Evolutionary conservation across 2,888 invertebrate species (phyloP), one percentile per base, ranked within the genome.

Genomic region (Graphium colonna): DNA sequence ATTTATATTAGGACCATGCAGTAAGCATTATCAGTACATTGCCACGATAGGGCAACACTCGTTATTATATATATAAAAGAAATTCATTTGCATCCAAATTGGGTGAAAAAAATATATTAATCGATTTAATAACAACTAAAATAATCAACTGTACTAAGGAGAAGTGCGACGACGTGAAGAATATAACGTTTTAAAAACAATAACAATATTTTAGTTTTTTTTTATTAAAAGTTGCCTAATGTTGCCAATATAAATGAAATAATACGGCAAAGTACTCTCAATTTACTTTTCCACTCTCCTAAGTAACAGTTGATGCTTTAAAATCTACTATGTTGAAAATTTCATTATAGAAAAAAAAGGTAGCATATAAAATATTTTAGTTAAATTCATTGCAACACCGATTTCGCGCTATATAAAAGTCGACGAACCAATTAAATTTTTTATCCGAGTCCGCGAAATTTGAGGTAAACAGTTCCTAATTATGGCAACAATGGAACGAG

Each of bases 401-500:
- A 33, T 46, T 46, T 51, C 45, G 49, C 51, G 42, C 21, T 45
- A 36, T 18, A 42, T 45, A 16, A 50, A 9, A 31, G 5, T 10
- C 31, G 8, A 31, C 31, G 5, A 21, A 21, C 21, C 21, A 31
- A 31, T 31, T 10, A 10, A 5, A 7, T 31, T 45, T 51, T 54
- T 48, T 57, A 51, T 60, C 73, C 68, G 51, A 50, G 49, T 57
- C 40, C 41, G 42, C 48, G 70, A 68, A 72, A 60, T 72, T 70
- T 77, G 82, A 83, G 83, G 85, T 82, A 84, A 84, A 77, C 71
- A 82, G 81, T 80, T 82, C 72, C 75, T 73, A 73, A 67, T 77
- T 87, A 88, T 87, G 87, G 87, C 88, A 88, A 85, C 83, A 73
- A 67, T 69, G 75, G 78, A 81, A 80, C 81, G 64, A 65, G 67